Base-by-base conservation (phyloP, 2,888 invertebrate genomes). In the Cephus runcator region DNA sequence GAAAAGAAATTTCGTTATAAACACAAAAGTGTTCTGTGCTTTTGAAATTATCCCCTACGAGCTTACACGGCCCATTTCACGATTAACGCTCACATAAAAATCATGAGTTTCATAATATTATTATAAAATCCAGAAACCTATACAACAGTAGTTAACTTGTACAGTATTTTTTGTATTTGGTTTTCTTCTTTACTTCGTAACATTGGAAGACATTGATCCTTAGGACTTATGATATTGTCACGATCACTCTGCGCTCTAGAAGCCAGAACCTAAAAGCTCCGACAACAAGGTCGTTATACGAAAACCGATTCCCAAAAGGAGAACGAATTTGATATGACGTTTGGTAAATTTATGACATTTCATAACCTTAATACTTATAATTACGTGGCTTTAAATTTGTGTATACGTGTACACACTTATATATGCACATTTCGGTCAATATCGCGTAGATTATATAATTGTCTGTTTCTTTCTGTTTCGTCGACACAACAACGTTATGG, bases 101-200 rank as follows among this genome's bases (percentile, higher is more conserved):
- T 85, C 81, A 83, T 82, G 83, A 83, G 79, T 80, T 82, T 75
- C 81, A 83, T 80, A 84, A 84, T 85, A 85, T 83, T 86, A 85
- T 89, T 90, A 90, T 88, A 90, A 90, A 90, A 90, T 90, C 86
- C 87, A 82, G 83, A 87, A 88, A 88, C 83, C 85, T 87, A 87
- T 79, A 83, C 84, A 89, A 90, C 89, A 87, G 83, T 87, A 81
- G 77, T 81, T 85, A 86, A 86, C 87, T 88, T 87, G 87, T 86
- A 87, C 87, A 87, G 80, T 85, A 82, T 75, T 75, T 75, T 34
- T 56, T 81, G 75, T 34, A 79, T 81, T 75, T 80, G 79, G 75
- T 80, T 82, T 79, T 80, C 81, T 79, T 80, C 77, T 81, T 85
- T 80, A 73, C 75, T 77, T 79, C 77, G 77, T 82, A 83, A 81